These are phyloP conservation scores for Cosmia trapezina DNA, from an alignment of 2,888 invertebrate genomes.

Conservation along the genomic window DNA sequence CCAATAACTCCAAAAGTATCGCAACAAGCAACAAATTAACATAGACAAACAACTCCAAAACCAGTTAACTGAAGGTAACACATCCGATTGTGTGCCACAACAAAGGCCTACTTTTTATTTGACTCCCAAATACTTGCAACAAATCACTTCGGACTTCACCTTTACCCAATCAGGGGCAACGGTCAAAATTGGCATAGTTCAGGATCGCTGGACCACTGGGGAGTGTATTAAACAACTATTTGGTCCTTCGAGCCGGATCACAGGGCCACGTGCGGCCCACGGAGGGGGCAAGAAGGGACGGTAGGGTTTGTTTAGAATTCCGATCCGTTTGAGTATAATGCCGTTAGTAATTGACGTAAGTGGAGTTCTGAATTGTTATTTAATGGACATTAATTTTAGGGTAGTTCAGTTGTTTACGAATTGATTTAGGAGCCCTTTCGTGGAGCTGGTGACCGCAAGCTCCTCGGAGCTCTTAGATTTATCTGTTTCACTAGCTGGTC, in stretches of 20 bases:
- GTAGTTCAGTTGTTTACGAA: conserved; percentile 38
- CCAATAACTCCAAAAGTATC: conserved; percentile 9
- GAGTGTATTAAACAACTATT: conserved; percentile 65
- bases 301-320: conserved; percentile 60
- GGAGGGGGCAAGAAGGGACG: neutral
- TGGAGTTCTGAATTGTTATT: conserved; percentile 58
- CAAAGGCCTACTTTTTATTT: conserved; percentile 43
- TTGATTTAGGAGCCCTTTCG: conserved; percentile 28
- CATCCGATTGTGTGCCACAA: conserved; percentile 22
- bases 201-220: conserved; percentile 36
- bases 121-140: conserved; percentile 43
- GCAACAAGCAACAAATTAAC: neutral
- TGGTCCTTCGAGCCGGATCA: conserved; percentile 49
- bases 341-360: conserved; percentile 61
- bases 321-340: conserved; percentile 57
- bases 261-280: conserved; percentile 2
- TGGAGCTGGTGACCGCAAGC: neutral
- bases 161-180: conserved; percentile 55
- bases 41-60: conserved; percentile 30
- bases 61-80: conserved; percentile 25
- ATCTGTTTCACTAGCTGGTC: neutral
- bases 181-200: conserved; percentile 65
- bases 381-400: conserved; percentile 51
- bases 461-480: neutral
- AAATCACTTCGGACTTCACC: conserved; percentile 52